Conservation (phyloP, 2,113 vertebrate genomes). For the Machaerirhynchus nigripectus region DNA sequence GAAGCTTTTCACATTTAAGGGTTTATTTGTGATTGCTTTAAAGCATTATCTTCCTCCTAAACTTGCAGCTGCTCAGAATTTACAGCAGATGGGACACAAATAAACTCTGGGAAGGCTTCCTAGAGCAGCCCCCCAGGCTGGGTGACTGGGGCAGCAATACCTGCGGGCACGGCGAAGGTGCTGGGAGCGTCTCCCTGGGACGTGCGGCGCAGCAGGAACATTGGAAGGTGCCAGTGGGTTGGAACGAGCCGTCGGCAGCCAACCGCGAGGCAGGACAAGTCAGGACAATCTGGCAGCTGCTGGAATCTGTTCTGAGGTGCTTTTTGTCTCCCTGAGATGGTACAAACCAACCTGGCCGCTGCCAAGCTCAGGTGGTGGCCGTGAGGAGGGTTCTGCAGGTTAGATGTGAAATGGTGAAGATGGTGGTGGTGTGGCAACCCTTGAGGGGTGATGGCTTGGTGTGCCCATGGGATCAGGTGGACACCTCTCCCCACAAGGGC, state of each 20-base stretch:
- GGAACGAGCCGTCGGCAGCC: background rate
- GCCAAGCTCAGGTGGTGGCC: background rate
- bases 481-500: too few species aligned
- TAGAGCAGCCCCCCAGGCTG: background rate
- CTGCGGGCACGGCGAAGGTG: rapidly evolving
- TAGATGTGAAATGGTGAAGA: background rate
- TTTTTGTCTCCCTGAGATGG: background rate
- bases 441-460: rapidly evolving
- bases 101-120: background rate
- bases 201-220: rapidly evolving
- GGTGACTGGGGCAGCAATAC: background rate
- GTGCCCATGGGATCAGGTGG: background rate
- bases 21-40: background rate
- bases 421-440: rapidly evolving
- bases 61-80: background rate
- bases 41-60: background rate
- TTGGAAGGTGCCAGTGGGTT: background rate
- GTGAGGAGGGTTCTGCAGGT: background rate
- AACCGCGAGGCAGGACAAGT: background rate
- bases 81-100: rapidly evolving
- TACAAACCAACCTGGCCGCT: background rate
- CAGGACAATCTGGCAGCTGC: background rate
- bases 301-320: background rate
- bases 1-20: background rate
- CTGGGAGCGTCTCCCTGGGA: background rate